These are phyloP conservation scores for Coturnix japonica DNA, from an alignment of 2,113 vertebrate genomes.

Conservation along the genomic window DNA sequence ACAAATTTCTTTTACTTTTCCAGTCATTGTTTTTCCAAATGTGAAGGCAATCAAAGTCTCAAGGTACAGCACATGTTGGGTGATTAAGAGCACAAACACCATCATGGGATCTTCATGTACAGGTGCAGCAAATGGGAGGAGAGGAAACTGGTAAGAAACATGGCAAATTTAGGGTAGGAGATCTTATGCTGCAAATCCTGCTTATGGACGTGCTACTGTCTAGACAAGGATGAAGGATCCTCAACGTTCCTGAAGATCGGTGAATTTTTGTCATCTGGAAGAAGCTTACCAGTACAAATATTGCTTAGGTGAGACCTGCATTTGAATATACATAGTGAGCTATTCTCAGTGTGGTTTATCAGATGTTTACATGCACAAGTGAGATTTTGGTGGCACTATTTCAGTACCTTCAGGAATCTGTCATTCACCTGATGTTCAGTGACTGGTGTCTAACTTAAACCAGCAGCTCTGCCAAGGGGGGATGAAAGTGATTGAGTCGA, in stretches of 20 bases:
- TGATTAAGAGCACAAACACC: not conserved
- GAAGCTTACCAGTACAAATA: not conserved
- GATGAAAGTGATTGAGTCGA: not conserved
- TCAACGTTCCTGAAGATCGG: not conserved
- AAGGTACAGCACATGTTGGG: not conserved
- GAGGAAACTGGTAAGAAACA: not conserved
- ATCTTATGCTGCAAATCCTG: not conserved
- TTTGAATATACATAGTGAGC: not conserved
- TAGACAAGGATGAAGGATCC: not conserved
- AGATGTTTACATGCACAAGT: fast-evolving
- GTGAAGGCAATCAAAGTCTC: not conserved
- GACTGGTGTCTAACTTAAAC: not conserved
- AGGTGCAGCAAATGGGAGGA: not conserved
- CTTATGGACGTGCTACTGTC: not conserved
- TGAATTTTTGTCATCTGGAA: not conserved
- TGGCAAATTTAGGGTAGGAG: not conserved
- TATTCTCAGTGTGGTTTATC: not conserved
- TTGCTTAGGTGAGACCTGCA: not conserved
- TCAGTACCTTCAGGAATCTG: not conserved
- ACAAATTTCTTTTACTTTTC: conserved; percentile 29
- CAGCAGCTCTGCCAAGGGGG: not conserved
- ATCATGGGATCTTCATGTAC: not conserved
- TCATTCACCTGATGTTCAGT: not conserved
- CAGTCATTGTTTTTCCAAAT: not conserved
- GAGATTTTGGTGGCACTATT: not conserved